These are phyloP conservation scores for Eustalomyia histrio DNA, from an alignment of 2,888 invertebrate species.

Conservation along the genomic window DNA sequence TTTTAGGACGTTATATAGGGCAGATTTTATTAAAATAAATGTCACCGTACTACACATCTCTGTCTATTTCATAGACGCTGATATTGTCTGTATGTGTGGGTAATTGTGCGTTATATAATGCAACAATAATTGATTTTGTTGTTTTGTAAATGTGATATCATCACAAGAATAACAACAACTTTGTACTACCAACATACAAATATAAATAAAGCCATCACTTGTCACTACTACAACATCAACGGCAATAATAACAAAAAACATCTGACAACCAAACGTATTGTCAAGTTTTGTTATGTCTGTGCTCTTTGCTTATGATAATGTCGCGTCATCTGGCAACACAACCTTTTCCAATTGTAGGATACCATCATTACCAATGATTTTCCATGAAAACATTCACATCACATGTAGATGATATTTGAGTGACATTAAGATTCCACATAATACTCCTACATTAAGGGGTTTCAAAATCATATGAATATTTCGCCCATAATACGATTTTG, in stretches of 20 bases:
- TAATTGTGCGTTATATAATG: neutral
- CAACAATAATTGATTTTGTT: neutral
- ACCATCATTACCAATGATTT: neutral
- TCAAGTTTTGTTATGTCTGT: slow-evolving; percentile 19
- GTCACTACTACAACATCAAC: slow-evolving; percentile 11
- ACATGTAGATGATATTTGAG: neutral
- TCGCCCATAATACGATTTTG: too few species aligned
- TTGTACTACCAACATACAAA: neutral
- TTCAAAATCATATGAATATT: neutral
- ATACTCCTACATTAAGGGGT: neutral
- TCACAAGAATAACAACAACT: neutral
- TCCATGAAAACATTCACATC: neutral
- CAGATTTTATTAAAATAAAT: too few species aligned
- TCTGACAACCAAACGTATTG: neutral
- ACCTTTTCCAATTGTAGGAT: slow-evolving; percentile 10
- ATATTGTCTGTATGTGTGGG: too few species aligned
- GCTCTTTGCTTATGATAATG: slow-evolving; percentile 31
- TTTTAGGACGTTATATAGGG: too few species aligned
- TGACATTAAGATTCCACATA: neutral
- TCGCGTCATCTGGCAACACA: slow-evolving; percentile 25
- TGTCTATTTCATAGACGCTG: too few species aligned
- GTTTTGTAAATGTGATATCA: neutral
- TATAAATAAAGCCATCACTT: slow-evolving; percentile 22
- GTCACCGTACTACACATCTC: too few species aligned
- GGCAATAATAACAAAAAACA: neutral